phyloP scores from a whole-genome alignment of 2,888 invertebrate genomes.

The Sceliomorpha sp. region DNA sequence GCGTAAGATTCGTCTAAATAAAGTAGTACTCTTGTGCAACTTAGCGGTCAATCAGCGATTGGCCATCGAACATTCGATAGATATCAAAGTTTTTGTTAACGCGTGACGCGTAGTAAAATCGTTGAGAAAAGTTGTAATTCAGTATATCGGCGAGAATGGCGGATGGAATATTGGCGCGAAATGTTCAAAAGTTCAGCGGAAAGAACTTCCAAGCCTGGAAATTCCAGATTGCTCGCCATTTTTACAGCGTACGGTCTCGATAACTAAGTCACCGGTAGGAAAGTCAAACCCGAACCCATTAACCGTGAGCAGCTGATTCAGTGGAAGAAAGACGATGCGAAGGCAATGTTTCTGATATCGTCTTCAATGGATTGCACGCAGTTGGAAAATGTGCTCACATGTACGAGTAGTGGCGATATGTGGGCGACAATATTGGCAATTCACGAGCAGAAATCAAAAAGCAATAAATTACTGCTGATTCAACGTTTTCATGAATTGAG shows the following conservation, averaged over 20 bases:
- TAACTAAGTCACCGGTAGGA: constrained; percentile 30
- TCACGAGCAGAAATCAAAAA: constrained; percentile 54
- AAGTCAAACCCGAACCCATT: constrained; percentile 12
- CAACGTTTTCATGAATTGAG: constrained; percentile 53
- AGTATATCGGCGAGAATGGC: constrained; percentile 35
- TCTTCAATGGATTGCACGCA: constrained; percentile 52
- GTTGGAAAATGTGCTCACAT: constrained; percentile 42
- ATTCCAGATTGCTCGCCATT: constrained; percentile 32
- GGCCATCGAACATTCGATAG: too few species aligned
- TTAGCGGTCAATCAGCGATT: too few species aligned
- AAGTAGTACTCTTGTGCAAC: too few species aligned
- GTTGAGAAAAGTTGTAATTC: too few species aligned
- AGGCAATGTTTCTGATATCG: constrained; percentile 51
- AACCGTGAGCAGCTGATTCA: too few species aligned
- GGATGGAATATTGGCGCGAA: constrained; percentile 14
- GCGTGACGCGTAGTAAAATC: too few species aligned
- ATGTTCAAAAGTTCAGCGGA: constrained; percentile 30
- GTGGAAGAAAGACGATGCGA: constrained; percentile 55
- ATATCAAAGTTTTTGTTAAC: constrained; percentile 23
- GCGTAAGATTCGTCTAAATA: too few species aligned
- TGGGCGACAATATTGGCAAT: constrained; percentile 47
- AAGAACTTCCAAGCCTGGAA: constrained; percentile 45
- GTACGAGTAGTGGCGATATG: constrained; percentile 43
- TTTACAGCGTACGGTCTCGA: constrained; percentile 24
- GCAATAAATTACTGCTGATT: constrained; percentile 43